phyloP scores from a whole-genome alignment of 2,113 vertebrate genomes.

The Chitala chitala region DNA sequence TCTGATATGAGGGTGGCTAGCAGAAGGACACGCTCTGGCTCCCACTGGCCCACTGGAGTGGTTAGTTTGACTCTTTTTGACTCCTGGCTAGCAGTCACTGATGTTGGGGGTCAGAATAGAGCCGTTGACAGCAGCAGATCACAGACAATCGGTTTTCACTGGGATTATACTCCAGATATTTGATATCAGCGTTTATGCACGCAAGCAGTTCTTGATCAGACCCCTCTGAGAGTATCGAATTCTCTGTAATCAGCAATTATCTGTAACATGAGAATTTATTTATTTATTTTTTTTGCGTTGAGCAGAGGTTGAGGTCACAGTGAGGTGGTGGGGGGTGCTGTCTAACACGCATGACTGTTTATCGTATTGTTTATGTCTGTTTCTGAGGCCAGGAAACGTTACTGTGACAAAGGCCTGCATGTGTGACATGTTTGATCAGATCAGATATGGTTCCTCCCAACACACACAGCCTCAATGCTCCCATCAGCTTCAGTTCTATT shows the following conservation, averaged over 20 bases:
- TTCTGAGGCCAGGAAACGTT: neutral
- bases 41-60: no score
- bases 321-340: constrained; percentile 43
- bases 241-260: constrained; percentile 79
- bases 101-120: neutral
- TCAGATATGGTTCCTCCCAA: no score
- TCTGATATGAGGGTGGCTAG: no score
- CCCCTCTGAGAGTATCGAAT: constrained; percentile 74
- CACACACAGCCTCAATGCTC: neutral
- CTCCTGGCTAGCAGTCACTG: neutral
- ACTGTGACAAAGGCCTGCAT: neutral
- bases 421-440: neutral
- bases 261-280: constrained; percentile 77
- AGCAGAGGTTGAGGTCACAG: constrained; percentile 69
- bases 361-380: neutral
- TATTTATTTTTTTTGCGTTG: constrained; percentile 70
- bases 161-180: constrained; percentile 55
- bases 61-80: no score
- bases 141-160: constrained; percentile 48
- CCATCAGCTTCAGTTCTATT: no score
- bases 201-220: constrained; percentile 56
- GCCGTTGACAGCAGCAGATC: neutral
- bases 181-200: constrained; percentile 51
- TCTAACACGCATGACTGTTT: neutral
- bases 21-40: no score